Base-by-base conservation (phyloP, 2,113 vertebrate genomes). In the Chroicocephalus ridibundus region DNA sequence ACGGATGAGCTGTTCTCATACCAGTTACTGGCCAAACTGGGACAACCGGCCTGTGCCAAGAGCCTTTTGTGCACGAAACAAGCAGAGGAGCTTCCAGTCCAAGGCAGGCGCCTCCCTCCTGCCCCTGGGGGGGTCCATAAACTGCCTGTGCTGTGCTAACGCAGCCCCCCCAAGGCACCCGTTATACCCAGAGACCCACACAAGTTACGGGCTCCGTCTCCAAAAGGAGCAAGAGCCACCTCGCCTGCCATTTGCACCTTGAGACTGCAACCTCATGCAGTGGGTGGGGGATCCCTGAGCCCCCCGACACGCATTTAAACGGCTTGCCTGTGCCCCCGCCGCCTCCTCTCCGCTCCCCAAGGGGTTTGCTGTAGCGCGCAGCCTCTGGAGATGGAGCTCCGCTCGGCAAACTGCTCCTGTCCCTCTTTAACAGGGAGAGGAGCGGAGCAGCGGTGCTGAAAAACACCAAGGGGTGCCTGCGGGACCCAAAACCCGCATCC, bases 271-370 rank as follows among this genome's bases (percentile, higher is more conserved):
- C 40, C 40, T 40, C 27, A 8, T 0, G 4, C 29, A 11, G 40
- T 2, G 8, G 8, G 8, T 15, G n/a, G 29, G 49, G n/a, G 55
- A 32, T 26, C 42, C 40, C 42, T 4, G 26, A 32, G n/a, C 40
- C 40, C 71, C 49, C 36, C 4, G 0, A 14, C 10, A 31, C 1
- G 9, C 36, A 29, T n/a, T 69, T 32, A 52, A 77, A 38, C 70
- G 2, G 1, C 31, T 49, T 1, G 2, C 26, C 44, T 22, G 11
- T 6, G 25, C 27, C 32, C 13, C 25, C 6, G 15, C 36, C 13
- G 15, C 44, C 27, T 57, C 32, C 27, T 40, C 34, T 58, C 44
- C 5, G 1, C 49, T 65, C 36, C 19, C 70, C 22, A 12, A 14
- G 36, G 32, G n/a, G 18, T 47, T 54, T 69, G 49, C 62, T 9